Base-by-base conservation (phyloP, 1,140 invertebrate species). In the Laupala kohalensis region DNA sequence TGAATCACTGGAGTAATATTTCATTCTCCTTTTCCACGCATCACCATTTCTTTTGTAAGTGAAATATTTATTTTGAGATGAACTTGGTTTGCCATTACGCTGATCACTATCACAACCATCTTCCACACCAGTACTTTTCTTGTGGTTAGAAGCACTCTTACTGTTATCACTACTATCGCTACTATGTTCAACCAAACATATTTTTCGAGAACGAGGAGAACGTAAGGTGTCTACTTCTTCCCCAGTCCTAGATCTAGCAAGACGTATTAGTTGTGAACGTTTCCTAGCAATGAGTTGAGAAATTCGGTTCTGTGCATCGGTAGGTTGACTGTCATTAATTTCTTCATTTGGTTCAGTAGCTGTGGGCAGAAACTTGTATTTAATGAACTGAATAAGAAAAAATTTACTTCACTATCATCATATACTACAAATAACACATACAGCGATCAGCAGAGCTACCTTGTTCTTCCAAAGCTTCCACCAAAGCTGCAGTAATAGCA, bases 231-330 rank as follows among this genome's bases (percentile, higher is more conserved):
- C 25, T 28, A n/a, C 64, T 6, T 62, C 65, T 13, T n/a, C 37
- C 1, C 53, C 23, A 23, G 37, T 53, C 9, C 27, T 29, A 9
- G 67, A 25, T 6, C 71, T 66, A 27, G 71, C 71, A 27, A 72
- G 53, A 19, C 71, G 71, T 26, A 72, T 69, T 37, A 72, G 28
- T 15, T 72, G 71, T 19, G 53, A 53, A 64, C 71, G 71, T 63
- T 72, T 72, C 30, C 64, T 72, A 28, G 71, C 71, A 64, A 72
- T 72, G 19, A 72, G 53, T 28, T 72, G 66, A 9, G 71, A 68
- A 15, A 72, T 72, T 64, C 71, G 62, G 28, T 72, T 72, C 26
- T 53, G 71, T 19, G 66, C 27, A 3, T 67, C 64, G 19, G 25
- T 29, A 5, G 53, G 25, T 15, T 67, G 28, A 6, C 25, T 26